Base-by-base conservation (phyloP, 2,888 invertebrate genomes). In the Ectropis crepuscularia region DNA sequence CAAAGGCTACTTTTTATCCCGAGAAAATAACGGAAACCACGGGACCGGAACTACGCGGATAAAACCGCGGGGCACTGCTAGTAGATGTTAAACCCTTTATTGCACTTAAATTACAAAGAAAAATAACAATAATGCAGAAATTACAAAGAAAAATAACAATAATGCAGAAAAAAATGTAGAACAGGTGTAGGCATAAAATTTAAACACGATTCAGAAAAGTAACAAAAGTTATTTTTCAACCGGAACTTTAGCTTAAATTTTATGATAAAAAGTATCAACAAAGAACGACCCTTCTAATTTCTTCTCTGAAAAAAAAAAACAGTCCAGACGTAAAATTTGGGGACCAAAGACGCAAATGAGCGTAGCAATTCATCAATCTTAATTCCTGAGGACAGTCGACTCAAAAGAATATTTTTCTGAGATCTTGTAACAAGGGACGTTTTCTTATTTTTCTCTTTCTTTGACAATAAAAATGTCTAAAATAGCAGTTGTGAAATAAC, bases 311-410 rank as follows among this genome's bases (percentile, higher is more conserved):
- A 28, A 28, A 28, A n/a, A 75, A 75, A 76, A 77, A 75, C 70
- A 74, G 74, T 78, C 75, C 66, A 54, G 61, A 66, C 59, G 54
- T 61, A 72, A 78, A 77, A 61, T 68, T 75, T 70, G 65, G 66
- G 48, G 65, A 57, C 68, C 59, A 63, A 67, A 64, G 70, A 65
- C 69, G 75, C 71, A 73, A 78, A 70, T 71, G 71, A 72, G 71
- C 79, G 72, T 59, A 72, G 79, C 71, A 77, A 85, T 79, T 77
- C 77, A 82, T 87, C 86, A 87, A 86, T 86, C 86, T 85, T 83
- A 82, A 87, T 87, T 87, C 80, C 61, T 73, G 55, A 70, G 74
- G 85, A 85, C 86, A 82, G 78, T 73, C 72, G 74, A 81, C 79
- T 84, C 81, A 83, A 86, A 87, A 85, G 80, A 85, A 78, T 79